Evolutionary conservation across 2,888 invertebrate genomes (phyloP).

Genomic region (Leptogaster cylindrica): DNA sequence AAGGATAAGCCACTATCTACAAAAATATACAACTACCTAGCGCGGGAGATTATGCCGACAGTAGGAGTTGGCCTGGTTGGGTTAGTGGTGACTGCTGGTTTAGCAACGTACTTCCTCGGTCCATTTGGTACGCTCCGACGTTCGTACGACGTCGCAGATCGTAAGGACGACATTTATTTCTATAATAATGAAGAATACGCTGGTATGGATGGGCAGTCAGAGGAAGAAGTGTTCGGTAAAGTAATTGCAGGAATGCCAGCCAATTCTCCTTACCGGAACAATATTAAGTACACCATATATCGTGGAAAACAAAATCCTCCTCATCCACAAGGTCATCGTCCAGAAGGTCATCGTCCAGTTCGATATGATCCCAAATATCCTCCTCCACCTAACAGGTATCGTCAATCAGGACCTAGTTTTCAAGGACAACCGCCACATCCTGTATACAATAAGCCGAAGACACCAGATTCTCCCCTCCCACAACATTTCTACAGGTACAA

Average conservation of each 20-base stretch:
- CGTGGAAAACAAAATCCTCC: slow-evolving; percentile 37
- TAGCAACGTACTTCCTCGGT: slow-evolving; percentile 75
- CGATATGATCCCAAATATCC: slow-evolving; percentile 59
- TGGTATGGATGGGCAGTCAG: slow-evolving; percentile 70
- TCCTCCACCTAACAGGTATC: slow-evolving; percentile 38
- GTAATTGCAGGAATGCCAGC: slow-evolving; percentile 74
- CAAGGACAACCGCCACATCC: slow-evolving; percentile 32
- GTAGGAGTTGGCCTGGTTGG: slow-evolving; percentile 80
- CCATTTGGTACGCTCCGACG: slow-evolving; percentile 73
- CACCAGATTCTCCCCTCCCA: slow-evolving; percentile 20
- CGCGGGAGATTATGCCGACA: slow-evolving; percentile 81
- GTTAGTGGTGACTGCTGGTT: slow-evolving; percentile 73
- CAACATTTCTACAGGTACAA: slow-evolving; percentile 37
- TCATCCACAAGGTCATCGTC: background rate
- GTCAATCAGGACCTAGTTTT: slow-evolving; percentile 25
- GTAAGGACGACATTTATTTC: slow-evolving; percentile 70
- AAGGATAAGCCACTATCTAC: slow-evolving; percentile 70
- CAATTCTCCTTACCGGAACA: slow-evolving; percentile 62
- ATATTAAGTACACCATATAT: slow-evolving; percentile 57
- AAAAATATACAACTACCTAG: slow-evolving; percentile 78
- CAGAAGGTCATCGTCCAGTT: slow-evolving; percentile 59
- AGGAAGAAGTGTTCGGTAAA: slow-evolving; percentile 79
- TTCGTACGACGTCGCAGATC: slow-evolving; percentile 69
- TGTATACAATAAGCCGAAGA: slow-evolving; percentile 21
- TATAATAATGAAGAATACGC: slow-evolving; percentile 74